Evolutionary conservation across 1,140 invertebrate genomes (phyloP).

Genomic region (Lepidurus couesii): DNA sequence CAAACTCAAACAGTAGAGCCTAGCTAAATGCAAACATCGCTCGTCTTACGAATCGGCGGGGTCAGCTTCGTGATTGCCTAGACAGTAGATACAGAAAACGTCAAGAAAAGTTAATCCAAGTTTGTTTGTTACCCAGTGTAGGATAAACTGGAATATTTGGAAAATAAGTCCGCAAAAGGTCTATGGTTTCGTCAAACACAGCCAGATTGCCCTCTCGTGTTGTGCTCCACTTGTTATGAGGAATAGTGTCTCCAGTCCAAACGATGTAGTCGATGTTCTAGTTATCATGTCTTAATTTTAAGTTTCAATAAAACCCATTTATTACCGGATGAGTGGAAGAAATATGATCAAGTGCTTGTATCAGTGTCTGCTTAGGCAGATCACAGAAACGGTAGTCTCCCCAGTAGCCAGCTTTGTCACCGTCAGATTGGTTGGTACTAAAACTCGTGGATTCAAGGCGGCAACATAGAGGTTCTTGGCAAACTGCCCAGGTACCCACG

Average conservation of each 20-base stretch:
- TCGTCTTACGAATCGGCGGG: slow-evolving; percentile 70
- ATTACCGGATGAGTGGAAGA: slow-evolving; percentile 48
- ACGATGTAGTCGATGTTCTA: slow-evolving; percentile 66
- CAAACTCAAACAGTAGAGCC: background rate
- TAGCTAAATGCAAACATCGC: background rate
- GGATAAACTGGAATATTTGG: slow-evolving; percentile 60
- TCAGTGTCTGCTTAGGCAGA: slow-evolving; percentile 58
- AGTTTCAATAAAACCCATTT: slow-evolving; percentile 25
- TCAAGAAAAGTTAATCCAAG: background rate
- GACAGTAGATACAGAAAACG: background rate
- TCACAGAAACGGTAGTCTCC: slow-evolving; percentile 71
- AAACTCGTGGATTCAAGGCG: slow-evolving; percentile 50
- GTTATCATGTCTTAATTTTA: background rate
- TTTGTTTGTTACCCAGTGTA: slow-evolving; percentile 47
- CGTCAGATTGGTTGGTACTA: slow-evolving; percentile 35
- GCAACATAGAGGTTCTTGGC: slow-evolving; percentile 72
- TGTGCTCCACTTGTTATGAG: slow-evolving; percentile 77
- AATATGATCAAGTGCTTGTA: slow-evolving; percentile 50
- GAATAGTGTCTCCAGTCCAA: slow-evolving; percentile 77
- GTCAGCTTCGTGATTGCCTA: slow-evolving; percentile 82
- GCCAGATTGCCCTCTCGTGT: slow-evolving; percentile 57
- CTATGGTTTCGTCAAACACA: slow-evolving; percentile 53
- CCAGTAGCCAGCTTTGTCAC: slow-evolving; percentile 63
- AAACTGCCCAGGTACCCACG: slow-evolving; percentile 58
- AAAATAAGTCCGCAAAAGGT: slow-evolving; percentile 57